Evolutionary conservation across 2,113 vertebrate genomes (phyloP), one percentile per base, ranked within the genome.

Genomic region (Stigmatopora nigra): DNA sequence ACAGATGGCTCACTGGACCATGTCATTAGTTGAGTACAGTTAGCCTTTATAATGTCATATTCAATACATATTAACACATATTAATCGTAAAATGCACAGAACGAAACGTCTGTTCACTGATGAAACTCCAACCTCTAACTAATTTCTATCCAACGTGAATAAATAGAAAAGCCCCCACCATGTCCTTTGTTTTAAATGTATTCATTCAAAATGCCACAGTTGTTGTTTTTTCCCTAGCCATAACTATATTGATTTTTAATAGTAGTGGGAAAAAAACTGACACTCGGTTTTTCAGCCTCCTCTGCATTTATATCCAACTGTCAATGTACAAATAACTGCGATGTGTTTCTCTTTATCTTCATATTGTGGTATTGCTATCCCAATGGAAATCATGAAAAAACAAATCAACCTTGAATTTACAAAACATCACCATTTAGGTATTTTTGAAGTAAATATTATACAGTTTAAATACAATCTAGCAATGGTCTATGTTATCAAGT

Each of bases 1-100:
- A 87, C 83, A 83, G 85, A 87, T 83, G 83, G 87, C 81, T 81
- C 79, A 79, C 55, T 79, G 75, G 82, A 83, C 82, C 83, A 35
- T 83, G 80, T 85, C 84, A 86, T 86, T 84, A 86, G 80, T 73
- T 81, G 76, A 82, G 67, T 77, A 82, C 66, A 80, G 76, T 78
- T 41, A 67, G 77, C 79, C 75, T 68, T 84, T 76, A 69, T 73
- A 81, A 78, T 75, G 77, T 77, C 77, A 73, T 80, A 78, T 80
- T 84, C 78, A 82, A 82, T 73, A 82, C 45, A 31, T 31, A 31
- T 31, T 31, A 31, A 31, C 69, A 68, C 47, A 52, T 84, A 78
- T 74, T 78, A 82, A 78, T 67, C 45, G 53, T 61, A 38, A 7
- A 41, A 70, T 63, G 65, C 64, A 61, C 46, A 62, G 71, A 57